A percentile compares a stretch with the other conserved stretches of the same genome.
phyloP scores from a whole-genome alignment of 2,113 vertebrate species.

The Hydrochoerus hydrochaeris region DNA sequence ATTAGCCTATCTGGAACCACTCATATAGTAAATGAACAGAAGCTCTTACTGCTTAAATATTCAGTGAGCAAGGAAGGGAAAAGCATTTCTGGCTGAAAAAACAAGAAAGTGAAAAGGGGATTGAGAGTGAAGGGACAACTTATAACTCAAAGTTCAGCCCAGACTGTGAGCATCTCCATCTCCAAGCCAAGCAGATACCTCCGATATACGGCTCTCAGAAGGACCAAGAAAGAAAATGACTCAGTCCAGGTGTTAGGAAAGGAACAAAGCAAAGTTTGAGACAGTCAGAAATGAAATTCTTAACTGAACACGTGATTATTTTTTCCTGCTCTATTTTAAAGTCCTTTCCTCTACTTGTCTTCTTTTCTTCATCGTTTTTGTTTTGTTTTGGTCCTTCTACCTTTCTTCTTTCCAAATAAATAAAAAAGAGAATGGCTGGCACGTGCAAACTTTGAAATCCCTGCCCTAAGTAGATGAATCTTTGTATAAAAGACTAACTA shows the following conservation, averaged over 20 bases:
- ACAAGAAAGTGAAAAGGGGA: neutral
- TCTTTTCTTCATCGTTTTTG: neutral
- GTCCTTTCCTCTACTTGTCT: neutral
- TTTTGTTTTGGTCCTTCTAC: neutral
- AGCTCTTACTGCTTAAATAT: neutral
- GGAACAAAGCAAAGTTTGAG: neutral
- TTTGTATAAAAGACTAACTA: neutral
- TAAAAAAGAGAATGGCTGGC: neutral
- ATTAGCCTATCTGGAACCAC: neutral
- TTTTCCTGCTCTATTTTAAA: neutral
- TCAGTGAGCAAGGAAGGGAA: neutral
- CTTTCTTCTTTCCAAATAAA: neutral
- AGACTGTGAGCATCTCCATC: too few relatives aligned
- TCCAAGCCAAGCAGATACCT: accelerated
- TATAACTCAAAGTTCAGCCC: neutral
- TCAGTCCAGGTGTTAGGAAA: neutral
- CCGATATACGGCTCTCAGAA: accelerated
- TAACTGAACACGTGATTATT: neutral
- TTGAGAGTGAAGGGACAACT: neutral
- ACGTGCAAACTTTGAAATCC: neutral
- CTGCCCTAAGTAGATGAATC: neutral
- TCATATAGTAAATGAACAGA: neutral
- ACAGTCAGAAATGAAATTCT: neutral
- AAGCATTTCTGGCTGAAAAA: neutral
- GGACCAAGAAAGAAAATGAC: neutral